These are phyloP conservation scores for Eurois occulta DNA, from an alignment of 2,888 invertebrate genomes.

Conservation along the genomic window DNA sequence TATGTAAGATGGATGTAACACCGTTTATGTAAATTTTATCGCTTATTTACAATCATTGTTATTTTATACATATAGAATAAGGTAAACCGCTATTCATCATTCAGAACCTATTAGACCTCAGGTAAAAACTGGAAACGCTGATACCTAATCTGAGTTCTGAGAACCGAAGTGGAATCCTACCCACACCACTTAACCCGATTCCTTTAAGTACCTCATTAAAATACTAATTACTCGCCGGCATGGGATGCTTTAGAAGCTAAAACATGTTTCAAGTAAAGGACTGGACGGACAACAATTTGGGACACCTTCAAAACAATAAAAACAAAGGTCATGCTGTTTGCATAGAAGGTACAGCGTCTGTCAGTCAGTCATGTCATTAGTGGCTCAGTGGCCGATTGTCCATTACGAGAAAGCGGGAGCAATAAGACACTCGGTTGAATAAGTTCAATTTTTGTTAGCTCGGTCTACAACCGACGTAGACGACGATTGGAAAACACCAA, in stretches of 20 bases:
- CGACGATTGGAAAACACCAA: conserved; percentile 66
- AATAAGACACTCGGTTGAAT: conserved; percentile 74
- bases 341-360: conserved; percentile 29
- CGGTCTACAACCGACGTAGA: conserved; percentile 66
- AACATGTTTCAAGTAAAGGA: conserved; percentile 30
- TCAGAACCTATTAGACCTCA: conserved; percentile 16
- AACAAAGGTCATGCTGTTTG: conserved; percentile 6
- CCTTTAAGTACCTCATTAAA: conserved; percentile 50
- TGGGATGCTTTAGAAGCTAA: conserved; percentile 32
- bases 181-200: conserved; percentile 46
- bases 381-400: conserved; percentile 59
- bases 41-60: conserved; percentile 38
- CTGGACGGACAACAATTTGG: conserved; percentile 17
- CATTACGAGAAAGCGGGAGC: conserved; percentile 77
- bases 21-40: conserved; percentile 46
- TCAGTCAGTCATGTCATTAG: conserved; percentile 51
- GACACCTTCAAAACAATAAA: conserved; percentile 22
- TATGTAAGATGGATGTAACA: conserved; percentile 52
- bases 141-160: conserved; percentile 40
- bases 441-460: conserved; percentile 79
- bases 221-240: conserved; percentile 43
- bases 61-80: conserved; percentile 20
- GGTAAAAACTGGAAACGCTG: conserved; percentile 44
- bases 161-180: conserved; percentile 33
- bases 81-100: conserved; percentile 31